A percentile compares a stretch with the other conserved stretches of the same genome.
Conservation (phyloP, 2,113 vertebrate species). For the Himantopus leucocephalus region DNA sequence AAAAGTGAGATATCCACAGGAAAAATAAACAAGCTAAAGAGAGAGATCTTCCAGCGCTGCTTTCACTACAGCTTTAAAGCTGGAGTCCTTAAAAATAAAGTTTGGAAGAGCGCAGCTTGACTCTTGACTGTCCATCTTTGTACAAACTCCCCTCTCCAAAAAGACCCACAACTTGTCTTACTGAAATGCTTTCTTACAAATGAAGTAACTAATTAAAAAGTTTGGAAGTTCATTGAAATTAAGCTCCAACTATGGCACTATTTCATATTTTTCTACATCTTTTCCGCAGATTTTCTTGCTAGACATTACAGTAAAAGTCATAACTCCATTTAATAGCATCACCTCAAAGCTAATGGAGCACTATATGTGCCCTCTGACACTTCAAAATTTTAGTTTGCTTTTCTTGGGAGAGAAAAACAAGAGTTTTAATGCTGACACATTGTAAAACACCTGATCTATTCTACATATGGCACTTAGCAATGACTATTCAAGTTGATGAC, state of each 20-base stretch:
- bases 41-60: background rate
- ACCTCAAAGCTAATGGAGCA: background rate
- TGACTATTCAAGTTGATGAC: background rate
- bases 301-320: background rate
- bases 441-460: background rate
- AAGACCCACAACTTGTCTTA: background rate
- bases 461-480: background rate
- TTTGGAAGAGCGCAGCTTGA: background rate
- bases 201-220: background rate
- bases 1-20: background rate
- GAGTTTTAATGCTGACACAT: background rate
- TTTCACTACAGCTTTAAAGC: background rate
- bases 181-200: background rate
- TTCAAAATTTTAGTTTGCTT: background rate
- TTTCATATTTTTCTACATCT: background rate
- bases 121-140: background rate
- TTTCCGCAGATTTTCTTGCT: background rate
- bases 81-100: background rate
- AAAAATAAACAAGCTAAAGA: constrained; percentile 4
- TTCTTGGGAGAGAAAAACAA: background rate
- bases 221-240: background rate
- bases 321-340: background rate
- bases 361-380: accelerated
- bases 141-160: background rate
- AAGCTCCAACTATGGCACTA: background rate